Percentiles rank a stretch among this genome's conserved stretches.
Evolutionary conservation across 2,888 invertebrate genomes (phyloP).

Genomic region (Smittia sp.): DNA sequence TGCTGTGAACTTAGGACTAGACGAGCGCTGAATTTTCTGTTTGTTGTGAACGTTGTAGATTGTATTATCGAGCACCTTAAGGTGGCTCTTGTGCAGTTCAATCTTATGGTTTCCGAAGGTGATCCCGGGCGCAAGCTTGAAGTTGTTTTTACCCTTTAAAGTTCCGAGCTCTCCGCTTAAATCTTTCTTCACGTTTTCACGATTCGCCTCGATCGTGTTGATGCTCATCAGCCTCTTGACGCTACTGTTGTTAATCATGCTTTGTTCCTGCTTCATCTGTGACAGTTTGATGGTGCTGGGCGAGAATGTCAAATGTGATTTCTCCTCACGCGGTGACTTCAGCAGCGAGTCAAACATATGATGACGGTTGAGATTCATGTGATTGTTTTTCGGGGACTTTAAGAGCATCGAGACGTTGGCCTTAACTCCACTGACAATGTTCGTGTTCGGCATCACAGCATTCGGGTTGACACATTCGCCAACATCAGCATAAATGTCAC

Average conservation of each 20-base stretch:
- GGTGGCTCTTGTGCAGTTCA: conserved; percentile 29
- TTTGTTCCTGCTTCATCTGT: conserved; percentile 46
- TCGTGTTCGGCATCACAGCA: conserved; percentile 70
- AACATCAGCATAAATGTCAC: conserved; percentile 73
- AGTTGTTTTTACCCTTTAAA: conserved; percentile 48
- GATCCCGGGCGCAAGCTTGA: conserved; percentile 52
- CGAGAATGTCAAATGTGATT: conserved; percentile 70
- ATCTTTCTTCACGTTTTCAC: conserved; percentile 61
- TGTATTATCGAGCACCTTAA: conserved; percentile 38
- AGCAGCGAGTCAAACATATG: conserved; percentile 53
- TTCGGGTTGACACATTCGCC: conserved; percentile 75
- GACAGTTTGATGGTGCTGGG: conserved; percentile 63
- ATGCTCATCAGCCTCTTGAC: conserved; percentile 54
- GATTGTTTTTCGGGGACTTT: conserved; percentile 48
- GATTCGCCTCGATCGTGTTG: conserved; percentile 47
- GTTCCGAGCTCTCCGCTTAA: conserved; percentile 59
- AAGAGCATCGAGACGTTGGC: conserved; percentile 43
- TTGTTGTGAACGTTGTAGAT: conserved; percentile 31
- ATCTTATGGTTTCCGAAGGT: conserved; percentile 10
- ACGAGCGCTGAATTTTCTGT: conserved; percentile 36
- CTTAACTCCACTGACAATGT: neutral
- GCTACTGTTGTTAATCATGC: conserved; percentile 45
- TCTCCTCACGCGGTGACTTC: conserved; percentile 64
- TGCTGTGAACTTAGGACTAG: conserved; percentile 38
- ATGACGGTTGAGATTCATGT: conserved; percentile 47